These are phyloP conservation scores for Myopa tessellatipennis DNA, from an alignment of 2,888 invertebrate genomes.

Conservation along the genomic window DNA sequence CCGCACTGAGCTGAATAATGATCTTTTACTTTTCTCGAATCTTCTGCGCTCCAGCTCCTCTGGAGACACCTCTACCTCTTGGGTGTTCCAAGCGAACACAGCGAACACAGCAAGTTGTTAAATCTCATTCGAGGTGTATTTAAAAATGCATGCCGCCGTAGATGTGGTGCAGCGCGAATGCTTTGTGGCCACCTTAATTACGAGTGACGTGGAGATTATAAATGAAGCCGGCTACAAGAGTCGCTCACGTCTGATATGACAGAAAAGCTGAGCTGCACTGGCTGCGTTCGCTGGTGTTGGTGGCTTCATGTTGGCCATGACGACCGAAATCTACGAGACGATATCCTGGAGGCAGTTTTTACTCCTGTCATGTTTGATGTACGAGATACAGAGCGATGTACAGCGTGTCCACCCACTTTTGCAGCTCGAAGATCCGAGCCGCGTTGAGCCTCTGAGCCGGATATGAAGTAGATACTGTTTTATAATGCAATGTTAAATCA, in stretches of 20 bases:
- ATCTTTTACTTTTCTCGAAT: too few relatives aligned
- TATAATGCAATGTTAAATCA: too few relatives aligned
- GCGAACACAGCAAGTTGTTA: too few relatives aligned
- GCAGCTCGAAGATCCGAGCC: not conserved
- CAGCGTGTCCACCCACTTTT: constrained; percentile 13
- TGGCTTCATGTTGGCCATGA: not conserved
- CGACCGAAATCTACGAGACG: not conserved
- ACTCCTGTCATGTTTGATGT: not conserved
- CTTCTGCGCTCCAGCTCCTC: too few relatives aligned
- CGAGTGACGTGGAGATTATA: not conserved
- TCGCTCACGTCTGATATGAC: constrained; percentile 14
- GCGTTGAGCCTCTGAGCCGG: not conserved
- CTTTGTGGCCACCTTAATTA: not conserved
- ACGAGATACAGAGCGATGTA: not conserved
- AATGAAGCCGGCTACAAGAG: not conserved
- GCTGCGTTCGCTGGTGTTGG: not conserved
- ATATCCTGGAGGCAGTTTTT: constrained; percentile 7
- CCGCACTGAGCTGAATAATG: too few relatives aligned
- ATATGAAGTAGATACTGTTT: not conserved
- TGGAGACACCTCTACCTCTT: too few relatives aligned
- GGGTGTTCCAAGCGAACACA: too few relatives aligned
- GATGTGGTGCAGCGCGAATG: too few relatives aligned
- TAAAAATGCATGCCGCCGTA: too few relatives aligned
- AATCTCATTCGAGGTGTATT: too few relatives aligned
- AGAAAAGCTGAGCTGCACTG: not conserved